Evolutionary conservation across 2,113 vertebrate species (phyloP).

Genomic region (Sinocyclocheilus maitianheensis): DNA sequence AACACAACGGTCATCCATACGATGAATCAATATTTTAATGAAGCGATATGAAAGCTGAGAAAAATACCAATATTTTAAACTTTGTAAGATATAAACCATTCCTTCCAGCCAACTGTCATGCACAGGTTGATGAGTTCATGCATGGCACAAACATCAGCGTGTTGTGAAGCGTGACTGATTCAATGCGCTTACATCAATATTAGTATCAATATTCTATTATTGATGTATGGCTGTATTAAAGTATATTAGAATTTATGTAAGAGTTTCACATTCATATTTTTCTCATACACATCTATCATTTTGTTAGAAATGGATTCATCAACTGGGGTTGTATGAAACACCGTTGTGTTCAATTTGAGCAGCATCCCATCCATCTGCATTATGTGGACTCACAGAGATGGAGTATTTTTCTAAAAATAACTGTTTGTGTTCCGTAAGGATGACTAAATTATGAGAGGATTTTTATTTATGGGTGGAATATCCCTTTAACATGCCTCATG

Average conservation of each 20-base stretch:
- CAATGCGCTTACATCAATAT: not conserved
- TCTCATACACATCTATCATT: not conserved
- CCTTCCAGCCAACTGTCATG: not conserved
- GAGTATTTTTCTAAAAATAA: not conserved
- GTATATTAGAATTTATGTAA: not conserved
- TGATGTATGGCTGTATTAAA: not conserved
- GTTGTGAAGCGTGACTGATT: not conserved
- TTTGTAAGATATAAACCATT: not conserved
- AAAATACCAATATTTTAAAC: not conserved
- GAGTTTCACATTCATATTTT: not conserved
- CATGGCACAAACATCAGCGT: not conserved
- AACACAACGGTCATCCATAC: not conserved
- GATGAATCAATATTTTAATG: not conserved
- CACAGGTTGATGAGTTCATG: not conserved
- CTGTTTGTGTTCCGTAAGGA: not conserved
- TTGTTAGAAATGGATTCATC: not conserved
- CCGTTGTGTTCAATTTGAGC: not conserved
- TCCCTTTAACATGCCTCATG: constrained; percentile 28
- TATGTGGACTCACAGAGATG: not conserved
- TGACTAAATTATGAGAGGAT: not conserved
- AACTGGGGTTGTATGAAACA: no score
- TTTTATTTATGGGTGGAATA: not conserved
- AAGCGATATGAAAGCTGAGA: not conserved
- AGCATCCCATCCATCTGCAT: not conserved
- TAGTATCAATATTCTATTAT: not conserved